phyloP scores from a whole-genome alignment of 2,797 vertebrate genomes.

The Kryptolebias ocellatus region DNA sequence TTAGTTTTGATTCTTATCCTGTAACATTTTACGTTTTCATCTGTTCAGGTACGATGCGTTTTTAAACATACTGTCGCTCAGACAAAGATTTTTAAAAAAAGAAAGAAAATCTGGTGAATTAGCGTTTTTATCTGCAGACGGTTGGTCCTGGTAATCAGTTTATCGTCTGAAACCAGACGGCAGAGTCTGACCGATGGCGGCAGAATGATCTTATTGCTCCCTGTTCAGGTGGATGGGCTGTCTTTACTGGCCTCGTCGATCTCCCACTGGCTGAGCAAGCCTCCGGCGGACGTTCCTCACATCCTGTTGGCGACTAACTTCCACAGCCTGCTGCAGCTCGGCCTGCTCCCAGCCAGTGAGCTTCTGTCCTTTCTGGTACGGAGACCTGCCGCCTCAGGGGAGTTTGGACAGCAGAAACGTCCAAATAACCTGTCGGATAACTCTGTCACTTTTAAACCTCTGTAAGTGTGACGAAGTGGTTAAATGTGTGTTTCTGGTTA shows the following conservation, averaged over 20 bases:
- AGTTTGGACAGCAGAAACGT: conserved; percentile 19
- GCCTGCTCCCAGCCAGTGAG: conserved; percentile 85
- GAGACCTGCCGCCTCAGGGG: conserved; percentile 11
- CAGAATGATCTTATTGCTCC: conserved; percentile 3
- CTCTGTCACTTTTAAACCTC: conserved; percentile 3
- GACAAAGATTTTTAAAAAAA: too few species aligned
- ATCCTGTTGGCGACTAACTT: conserved; percentile 94
- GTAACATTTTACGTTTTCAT: neutral
- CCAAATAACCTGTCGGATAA: conserved; percentile 7
- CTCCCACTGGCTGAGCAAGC: conserved; percentile 87
- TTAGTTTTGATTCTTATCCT: neutral
- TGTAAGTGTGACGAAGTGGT: conserved; percentile 6
- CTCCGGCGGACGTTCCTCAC: conserved; percentile 83
- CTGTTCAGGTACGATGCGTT: too few species aligned
- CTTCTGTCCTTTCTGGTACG: conserved; percentile 88
- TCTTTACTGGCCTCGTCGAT: conserved; percentile 91
- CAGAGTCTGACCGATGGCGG: neutral
- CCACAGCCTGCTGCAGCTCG: conserved; percentile 91
- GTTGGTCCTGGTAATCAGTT: conserved; percentile 14
- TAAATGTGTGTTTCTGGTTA: conserved; percentile 55
- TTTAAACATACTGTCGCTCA: too few species aligned
- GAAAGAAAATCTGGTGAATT: neutral
- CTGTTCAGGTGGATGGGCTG: conserved; percentile 88
- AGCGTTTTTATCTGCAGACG: conserved; percentile 4
- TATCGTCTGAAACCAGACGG: conserved; percentile 18